Evolutionary conservation across 2,113 vertebrate species (phyloP), one percentile per base, ranked within the genome.

Genomic region (Eolophus roseicapilla): DNA sequence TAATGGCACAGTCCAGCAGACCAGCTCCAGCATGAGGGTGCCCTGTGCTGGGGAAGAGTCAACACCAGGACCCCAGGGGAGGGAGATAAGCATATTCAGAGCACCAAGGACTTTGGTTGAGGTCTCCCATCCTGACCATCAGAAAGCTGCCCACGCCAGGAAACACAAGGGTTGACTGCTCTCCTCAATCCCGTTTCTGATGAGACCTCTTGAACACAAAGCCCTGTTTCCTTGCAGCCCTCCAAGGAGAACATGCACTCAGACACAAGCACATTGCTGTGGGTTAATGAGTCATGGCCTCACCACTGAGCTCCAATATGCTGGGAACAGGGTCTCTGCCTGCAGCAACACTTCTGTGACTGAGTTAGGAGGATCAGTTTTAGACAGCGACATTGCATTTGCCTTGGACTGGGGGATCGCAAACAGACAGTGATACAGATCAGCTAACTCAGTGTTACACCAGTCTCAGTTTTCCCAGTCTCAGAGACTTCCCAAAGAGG

Each of bases 21-120:
- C 25, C 3, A 2, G 31, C 29, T 46, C 24, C 52, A 27, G 44
- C 44, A 7, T 0, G 3, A 35, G 50, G 1, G 14, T 9, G 12
- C 33, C 25, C 49, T 27, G 49, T 24, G 17, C 35, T 2, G 3
- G 29, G n/a, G 44, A 60, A 29, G 1, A 55, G 16, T 47, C 53
- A n/a, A 20, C 35, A 12, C 35, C 46, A 65, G 44, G 73, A 78
- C 33, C 17, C 35, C 17, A 20, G 14, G 12, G 17, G 10, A 62
- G 13, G 52, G 29, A 67, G 35, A 21, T 29, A 13, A 67, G 39
- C 53, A 43, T 16, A 20, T 19, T 44, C 69, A 21, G 15, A 33
- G 29, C 16, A 0, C 31, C 21, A 20, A 29, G 16, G 39, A 53
- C 24, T 43, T 29, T 5, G 27, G 31, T 0, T 67, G 60, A 41